Conservation (phyloP, 2,888 invertebrate genomes). For the Matsumyia berberina region DNA sequence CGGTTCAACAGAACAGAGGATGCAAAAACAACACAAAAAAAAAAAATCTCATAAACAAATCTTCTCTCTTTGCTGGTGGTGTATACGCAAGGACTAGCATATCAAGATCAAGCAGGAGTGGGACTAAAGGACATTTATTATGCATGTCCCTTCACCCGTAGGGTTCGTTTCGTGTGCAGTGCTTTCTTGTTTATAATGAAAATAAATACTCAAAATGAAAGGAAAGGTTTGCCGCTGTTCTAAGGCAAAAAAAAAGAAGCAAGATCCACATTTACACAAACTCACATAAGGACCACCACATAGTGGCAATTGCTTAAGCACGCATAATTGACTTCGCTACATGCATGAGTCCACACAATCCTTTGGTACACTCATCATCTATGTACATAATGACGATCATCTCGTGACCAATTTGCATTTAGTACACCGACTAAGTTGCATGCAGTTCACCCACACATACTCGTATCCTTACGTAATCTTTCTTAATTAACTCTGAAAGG, state of each 20-base stretch:
- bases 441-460: constrained; percentile 3
- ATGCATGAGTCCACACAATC: constrained; percentile 53
- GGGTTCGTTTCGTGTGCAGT: constrained; percentile 37
- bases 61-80: constrained; percentile 13
- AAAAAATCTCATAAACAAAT: constrained; percentile 63
- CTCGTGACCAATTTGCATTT: constrained; percentile 69
- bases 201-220: constrained; percentile 27
- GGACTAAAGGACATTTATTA: constrained; percentile 61
- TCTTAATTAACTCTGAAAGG: constrained; percentile 69
- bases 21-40: constrained; percentile 59
- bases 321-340: constrained; percentile 69
- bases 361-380: constrained; percentile 56
- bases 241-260: neutral
- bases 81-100: constrained; percentile 12
- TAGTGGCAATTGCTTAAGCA: constrained; percentile 65
- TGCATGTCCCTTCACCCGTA: constrained; percentile 50
- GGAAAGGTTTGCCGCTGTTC: constrained; percentile 18
- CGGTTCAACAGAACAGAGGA: constrained; percentile 59
- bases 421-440: constrained; percentile 32
- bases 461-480: constrained; percentile 58
- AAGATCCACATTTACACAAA: constrained; percentile 8
- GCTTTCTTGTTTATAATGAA: constrained; percentile 24
- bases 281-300: constrained; percentile 25
- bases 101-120: constrained; percentile 66
- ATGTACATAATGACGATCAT: constrained; percentile 53